Conservation (phyloP, 2,888 invertebrate species). For the Agrotis clavis region DNA sequence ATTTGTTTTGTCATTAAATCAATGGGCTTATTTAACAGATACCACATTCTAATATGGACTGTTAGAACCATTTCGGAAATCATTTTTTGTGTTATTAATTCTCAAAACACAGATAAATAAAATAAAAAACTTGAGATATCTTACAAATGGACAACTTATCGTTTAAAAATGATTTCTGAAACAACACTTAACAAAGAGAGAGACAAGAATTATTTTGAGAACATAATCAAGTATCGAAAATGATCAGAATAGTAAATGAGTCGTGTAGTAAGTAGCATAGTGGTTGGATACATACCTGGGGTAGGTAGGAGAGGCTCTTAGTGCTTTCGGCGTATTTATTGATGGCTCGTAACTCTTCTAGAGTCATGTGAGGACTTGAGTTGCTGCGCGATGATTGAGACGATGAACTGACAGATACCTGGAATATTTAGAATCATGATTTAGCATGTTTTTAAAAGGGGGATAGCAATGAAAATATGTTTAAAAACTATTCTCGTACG, state of each 20-base stretch:
- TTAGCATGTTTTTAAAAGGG: neutral
- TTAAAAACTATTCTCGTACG: neutral
- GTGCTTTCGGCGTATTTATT: conserved; percentile 98
- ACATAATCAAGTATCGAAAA: conserved; percentile 35
- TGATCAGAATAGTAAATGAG: conserved; percentile 32
- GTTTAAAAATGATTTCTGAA: conserved; percentile 52
- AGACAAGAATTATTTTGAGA: conserved; percentile 36
- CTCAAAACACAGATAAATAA: too few relatives aligned
- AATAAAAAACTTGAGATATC: neutral
- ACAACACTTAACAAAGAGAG: conserved; percentile 41
- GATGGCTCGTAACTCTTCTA: conserved; percentile 96
- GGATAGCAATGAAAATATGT: neutral
- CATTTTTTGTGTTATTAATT: conserved; percentile 13
- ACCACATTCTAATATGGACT: conserved; percentile 50
- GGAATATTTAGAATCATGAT: conserved; percentile 64
- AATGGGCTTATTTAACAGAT: conserved; percentile 14
- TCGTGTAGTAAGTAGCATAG: conserved; percentile 1
- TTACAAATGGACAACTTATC: too few relatives aligned
- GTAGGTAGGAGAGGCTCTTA: conserved; percentile 97
- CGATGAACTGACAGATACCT: conserved; percentile 94
- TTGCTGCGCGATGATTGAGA: conserved; percentile 94
- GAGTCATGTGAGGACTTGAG: conserved; percentile 93
- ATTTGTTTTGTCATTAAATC: conserved; percentile 10
- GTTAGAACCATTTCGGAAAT: conserved; percentile 50
- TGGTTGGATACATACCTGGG: conserved; percentile 93